phyloP scores from a whole-genome alignment of 2,888 invertebrate genomes.

The Parnassius mnemosyne region DNA sequence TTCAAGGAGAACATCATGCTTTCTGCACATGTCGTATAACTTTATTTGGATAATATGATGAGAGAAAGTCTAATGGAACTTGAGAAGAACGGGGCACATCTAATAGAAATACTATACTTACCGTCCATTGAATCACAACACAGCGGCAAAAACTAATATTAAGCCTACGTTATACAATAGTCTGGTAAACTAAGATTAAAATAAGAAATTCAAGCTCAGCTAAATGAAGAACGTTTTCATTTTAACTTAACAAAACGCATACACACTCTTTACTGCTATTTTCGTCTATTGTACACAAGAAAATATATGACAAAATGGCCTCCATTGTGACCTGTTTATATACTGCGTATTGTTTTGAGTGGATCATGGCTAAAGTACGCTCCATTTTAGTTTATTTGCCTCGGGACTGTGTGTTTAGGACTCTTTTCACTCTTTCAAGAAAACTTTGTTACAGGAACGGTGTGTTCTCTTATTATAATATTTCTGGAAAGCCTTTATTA shows the following conservation, averaged over 20 bases:
- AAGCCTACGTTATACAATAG: too few species aligned
- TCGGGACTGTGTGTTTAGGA: constrained; percentile 23
- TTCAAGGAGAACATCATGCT: too few species aligned
- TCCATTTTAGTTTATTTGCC: constrained; percentile 22
- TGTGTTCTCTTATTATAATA: constrained; percentile 12
- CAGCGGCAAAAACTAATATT: too few species aligned
- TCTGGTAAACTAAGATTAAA: too few species aligned
- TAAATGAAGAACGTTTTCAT: constrained; percentile 9
- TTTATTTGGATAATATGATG: too few species aligned
- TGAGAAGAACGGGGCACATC: too few species aligned
- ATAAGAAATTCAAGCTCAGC: not conserved
- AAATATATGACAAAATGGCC: constrained; percentile 23
- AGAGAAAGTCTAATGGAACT: too few species aligned
- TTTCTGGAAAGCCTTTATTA: constrained; percentile 11
- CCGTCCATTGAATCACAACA: too few species aligned
- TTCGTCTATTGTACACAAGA: constrained; percentile 12
- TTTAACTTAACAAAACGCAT: constrained; percentile 10
- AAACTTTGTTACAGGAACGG: constrained; percentile 11
- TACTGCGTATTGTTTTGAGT: constrained; percentile 22
- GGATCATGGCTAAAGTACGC: constrained; percentile 14
- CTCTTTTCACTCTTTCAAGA: constrained; percentile 15
- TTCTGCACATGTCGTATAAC: too few species aligned
- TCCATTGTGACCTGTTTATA: constrained; percentile 19
- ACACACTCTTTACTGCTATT: not conserved
- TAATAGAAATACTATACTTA: too few species aligned